phyloP scores from a whole-genome alignment of 23 tunicate species.

The Clavelina lepadiformis region DNA sequence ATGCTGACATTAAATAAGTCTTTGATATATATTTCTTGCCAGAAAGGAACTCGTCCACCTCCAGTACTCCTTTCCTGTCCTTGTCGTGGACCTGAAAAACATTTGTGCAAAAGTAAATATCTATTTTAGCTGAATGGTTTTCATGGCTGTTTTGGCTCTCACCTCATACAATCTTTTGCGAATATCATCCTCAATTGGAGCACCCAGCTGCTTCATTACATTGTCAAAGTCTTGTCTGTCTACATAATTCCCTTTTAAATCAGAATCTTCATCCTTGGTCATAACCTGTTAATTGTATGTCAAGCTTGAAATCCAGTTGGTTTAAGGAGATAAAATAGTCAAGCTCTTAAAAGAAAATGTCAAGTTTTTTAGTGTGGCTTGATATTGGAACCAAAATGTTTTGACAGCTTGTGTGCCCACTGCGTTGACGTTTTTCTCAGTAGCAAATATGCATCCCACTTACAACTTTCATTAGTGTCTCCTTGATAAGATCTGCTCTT shows the following conservation, averaged over 20 bases:
- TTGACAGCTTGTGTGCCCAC: too few species aligned
- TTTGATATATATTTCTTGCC: conserved; percentile 87
- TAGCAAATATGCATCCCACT: too few species aligned
- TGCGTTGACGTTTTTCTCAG: too few species aligned
- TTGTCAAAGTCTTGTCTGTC: conserved; percentile 50
- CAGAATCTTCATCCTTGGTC: background rate
- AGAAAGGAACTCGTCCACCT: conserved; percentile 83
- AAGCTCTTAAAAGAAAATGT: background rate
- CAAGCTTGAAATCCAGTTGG: too few species aligned
- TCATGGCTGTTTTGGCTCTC: background rate
- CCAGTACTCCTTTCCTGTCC: conserved; percentile 68
- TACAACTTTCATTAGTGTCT: conserved; percentile 50
- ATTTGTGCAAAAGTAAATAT: background rate
- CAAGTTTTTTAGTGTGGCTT: too few species aligned
- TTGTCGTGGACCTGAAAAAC: conserved; percentile 71
- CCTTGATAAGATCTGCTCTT: conserved; percentile 40
- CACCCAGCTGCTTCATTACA: conserved; percentile 49
- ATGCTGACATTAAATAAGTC: conserved; percentile 85
- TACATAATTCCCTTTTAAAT: conserved; percentile 63
- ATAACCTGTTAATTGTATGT: conserved; percentile 15
- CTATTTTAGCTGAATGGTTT: background rate
- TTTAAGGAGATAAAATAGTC: background rate
- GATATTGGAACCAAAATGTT: too few species aligned
- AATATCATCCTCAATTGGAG: conserved; percentile 53
- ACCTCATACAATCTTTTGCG: conserved; percentile 57